A percentile compares a stretch with the other conserved stretches of the same genome.
phyloP scores from a whole-genome alignment of 2,888 invertebrate genomes.

The Andricus curvator region DNA sequence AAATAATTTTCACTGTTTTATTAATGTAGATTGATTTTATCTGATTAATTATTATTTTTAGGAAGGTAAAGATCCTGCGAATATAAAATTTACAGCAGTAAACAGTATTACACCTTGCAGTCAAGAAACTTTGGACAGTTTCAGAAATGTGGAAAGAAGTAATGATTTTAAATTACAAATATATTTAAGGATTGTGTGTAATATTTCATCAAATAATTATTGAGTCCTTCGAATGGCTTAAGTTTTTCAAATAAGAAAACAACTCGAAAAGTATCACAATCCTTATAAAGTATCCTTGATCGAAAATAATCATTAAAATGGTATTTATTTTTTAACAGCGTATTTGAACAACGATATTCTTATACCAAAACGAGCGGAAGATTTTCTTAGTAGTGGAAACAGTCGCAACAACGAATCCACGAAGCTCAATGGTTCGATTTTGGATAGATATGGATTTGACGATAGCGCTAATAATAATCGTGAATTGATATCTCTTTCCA shows the following conservation, averaged over 20 bases:
- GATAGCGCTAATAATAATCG: constrained; percentile 63
- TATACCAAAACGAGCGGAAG: constrained; percentile 26
- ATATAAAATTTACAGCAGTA: constrained; percentile 45
- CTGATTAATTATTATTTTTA: constrained; percentile 16
- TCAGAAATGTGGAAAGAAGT: constrained; percentile 48
- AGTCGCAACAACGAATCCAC: constrained; percentile 35
- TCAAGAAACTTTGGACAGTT: constrained; percentile 40
- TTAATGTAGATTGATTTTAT: not conserved
- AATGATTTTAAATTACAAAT: constrained; percentile 26
- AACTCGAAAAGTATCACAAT: not conserved
- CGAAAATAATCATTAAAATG: not conserved
- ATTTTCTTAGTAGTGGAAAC: constrained; percentile 13
- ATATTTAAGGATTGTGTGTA: not conserved
- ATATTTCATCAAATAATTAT: not conserved
- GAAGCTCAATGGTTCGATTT: constrained; percentile 42
- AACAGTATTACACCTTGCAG: constrained; percentile 31
- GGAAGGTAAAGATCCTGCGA: constrained; percentile 20
- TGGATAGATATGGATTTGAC: constrained; percentile 52
- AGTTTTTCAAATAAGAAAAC: not conserved
- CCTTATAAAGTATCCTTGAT: not conserved
- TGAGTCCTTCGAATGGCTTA: not conserved
- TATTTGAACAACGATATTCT: constrained; percentile 49
- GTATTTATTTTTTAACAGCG: not conserved
- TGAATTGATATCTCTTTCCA: constrained; percentile 54
- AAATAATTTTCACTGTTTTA: not conserved